Evolutionary conservation across 2,888 invertebrate species (phyloP), one percentile per base, ranked within the genome.

Genomic region (Arctia plantaginis): DNA sequence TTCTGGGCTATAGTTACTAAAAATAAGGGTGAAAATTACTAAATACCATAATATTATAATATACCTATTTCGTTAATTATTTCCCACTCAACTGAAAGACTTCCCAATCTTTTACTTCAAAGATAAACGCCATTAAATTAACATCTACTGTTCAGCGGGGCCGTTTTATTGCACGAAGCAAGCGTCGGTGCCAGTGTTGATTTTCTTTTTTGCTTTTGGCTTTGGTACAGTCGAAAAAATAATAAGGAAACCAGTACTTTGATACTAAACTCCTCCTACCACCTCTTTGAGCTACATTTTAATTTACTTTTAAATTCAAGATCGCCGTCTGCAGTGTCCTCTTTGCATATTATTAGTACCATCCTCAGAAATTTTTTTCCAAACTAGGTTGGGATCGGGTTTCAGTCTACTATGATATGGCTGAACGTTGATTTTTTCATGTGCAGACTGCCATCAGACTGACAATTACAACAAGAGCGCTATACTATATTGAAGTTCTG

Each of bases 61-160:
- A 35, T 35, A n/a, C n/a, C n/a, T n/a, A 59, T 59, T 59, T 6
- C 3, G 27, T 8, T 18, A 55, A 69, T 69, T 23, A 55, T 27
- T 69, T 69, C 55, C 27, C 18, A 30, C 62, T 62, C 30, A 30
- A 27, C 62, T 62, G 30, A 15, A 62, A 62, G 18, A 15, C 27
- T 30, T 62, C 30, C 27, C 30, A 62, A 62, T 66, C 35, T 39
- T 13, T 3, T 66, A n/a, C n/a, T 55, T 20, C 47, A 27, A 59
- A 69, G 55, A 69, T 69, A 69, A 55, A 69, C 51, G 33, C 44
- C 30, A 67, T 67, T 30, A 55, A n/a, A 35, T 55, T 44, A 44
- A 39, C 27, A 41, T 15, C 44, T 35, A 55, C 55, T 55, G 69
- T 55, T n/a, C 7, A 35, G 10, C 2, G n/a, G 20, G 55, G 23